Evolutionary conservation across 2,888 invertebrate genomes (phyloP), one percentile per base, ranked within the genome.

Genomic region (Dromius quadrimaculatus): DNA sequence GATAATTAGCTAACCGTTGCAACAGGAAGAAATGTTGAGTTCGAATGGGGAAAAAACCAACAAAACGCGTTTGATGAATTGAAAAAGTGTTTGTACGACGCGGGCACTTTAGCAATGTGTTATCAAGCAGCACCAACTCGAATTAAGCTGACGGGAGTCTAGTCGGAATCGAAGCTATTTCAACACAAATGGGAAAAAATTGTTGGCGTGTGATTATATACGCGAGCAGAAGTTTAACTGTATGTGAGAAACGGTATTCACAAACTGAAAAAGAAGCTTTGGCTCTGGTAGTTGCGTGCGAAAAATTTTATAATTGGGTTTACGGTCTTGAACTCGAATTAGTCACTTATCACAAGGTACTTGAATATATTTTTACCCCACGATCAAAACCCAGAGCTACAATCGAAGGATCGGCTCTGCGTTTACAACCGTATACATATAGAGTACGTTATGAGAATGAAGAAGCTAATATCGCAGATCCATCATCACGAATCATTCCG

Each of bases 241-340:
- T 73, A 6, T 76, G 76, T 2, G 79, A 84, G 68, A 75, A 73
- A 36, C 73, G 72, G 11, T 79, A 79, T 72, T 81, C 76, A 2
- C 78, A 78, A 69, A 75, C 77, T 22, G 75, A 79, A 72, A 77
- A 77, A 71, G 76, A 79, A 75, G 79, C 78, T 1, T 73, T 81
- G 2, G 77, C 78, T 9, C 70, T 81, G 2, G 74, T 81, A 20
- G 81, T 74, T 71, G 80, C 77, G 1, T 76, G 80, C 9, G 76
- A 78, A 57, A 74, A 75, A 63, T 83, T 82, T 72, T 75, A 80
- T 59, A 71, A 76, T 11, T 82, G 78, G 69, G 22, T 82, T 1
- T 77, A 73, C 71, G 83, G 82, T 1, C 72, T 77, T 6, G 73
- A 76, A 5, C 84, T 83, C 72, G 79, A 79, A 1, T 73, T 79